A percentile compares a stretch with the other conserved stretches of the same genome.
These are phyloP conservation scores for Sebastes cheni DNA, from an alignment of 2,797 vertebrate genomes.

Conservation along the genomic window DNA sequence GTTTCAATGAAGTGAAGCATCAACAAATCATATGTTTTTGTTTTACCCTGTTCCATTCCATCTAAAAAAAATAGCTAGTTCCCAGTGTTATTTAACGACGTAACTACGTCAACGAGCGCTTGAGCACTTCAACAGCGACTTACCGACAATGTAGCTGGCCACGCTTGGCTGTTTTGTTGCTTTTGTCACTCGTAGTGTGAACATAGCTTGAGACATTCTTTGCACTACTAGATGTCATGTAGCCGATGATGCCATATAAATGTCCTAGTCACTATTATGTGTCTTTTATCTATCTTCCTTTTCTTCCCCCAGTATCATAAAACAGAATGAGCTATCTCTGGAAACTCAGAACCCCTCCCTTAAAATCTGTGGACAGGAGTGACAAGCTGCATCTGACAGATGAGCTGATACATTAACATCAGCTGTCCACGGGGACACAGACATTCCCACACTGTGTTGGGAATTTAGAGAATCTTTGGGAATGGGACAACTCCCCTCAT, in stretches of 20 bases:
- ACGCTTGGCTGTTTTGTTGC: too few species aligned
- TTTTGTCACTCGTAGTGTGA: too few species aligned
- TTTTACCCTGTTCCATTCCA: too few species aligned
- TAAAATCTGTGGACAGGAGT: not conserved
- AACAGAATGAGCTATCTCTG: not conserved
- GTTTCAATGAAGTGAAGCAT: too few species aligned
- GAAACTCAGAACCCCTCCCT: not conserved
- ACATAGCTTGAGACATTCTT: not conserved
- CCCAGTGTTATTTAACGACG: too few species aligned
- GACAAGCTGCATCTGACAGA: constrained; percentile 13
- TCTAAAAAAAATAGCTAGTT: too few species aligned
- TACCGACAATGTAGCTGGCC: too few species aligned
- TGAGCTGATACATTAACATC: constrained; percentile 40
- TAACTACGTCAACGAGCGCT: too few species aligned
- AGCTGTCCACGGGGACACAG: constrained; percentile 59
- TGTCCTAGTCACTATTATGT: not conserved
- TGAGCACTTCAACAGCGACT: too few species aligned
- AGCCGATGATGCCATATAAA: not conserved
- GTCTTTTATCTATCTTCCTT: not conserved
- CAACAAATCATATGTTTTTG: too few species aligned
- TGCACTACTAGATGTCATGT: not conserved
- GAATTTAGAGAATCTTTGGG: constrained; percentile 71
- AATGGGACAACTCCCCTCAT: constrained; percentile 46
- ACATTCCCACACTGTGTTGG: constrained; percentile 31
- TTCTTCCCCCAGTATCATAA: not conserved